A percentile compares a stretch with the other conserved stretches of the same genome.
Evolutionary conservation across 64 coral and sea anemone genomes (phyloP).

Genomic region (Montipora capricornis): DNA sequence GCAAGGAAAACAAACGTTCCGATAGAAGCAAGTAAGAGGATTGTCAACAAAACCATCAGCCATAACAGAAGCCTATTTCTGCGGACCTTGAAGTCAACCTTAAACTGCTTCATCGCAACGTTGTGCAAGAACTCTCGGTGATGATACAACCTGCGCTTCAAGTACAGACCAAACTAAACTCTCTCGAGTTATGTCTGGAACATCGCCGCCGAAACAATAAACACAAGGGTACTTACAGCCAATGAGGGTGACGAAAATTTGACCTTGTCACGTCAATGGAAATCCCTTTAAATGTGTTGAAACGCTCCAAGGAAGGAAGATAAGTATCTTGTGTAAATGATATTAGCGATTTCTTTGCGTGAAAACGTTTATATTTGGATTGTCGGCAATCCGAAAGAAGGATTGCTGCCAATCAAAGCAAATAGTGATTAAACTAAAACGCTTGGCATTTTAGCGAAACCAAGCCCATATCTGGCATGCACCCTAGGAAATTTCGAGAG

Average conservation of each 20-base stretch:
- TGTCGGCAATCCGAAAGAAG: too few species aligned
- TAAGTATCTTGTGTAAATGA: neutral
- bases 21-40: slow-evolving; percentile 4
- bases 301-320: neutral
- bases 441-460: neutral
- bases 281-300: neutral
- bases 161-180: neutral
- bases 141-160: neutral
- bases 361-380: neutral
- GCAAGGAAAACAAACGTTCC: slow-evolving; percentile 39
- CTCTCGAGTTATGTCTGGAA: neutral
- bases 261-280: slow-evolving; percentile 2
- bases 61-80: slow-evolving; percentile 22
- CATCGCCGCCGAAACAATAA: neutral
- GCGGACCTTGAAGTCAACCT: neutral
- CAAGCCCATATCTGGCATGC: neutral
- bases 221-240: neutral
- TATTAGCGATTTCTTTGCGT: slow-evolving; percentile 2
- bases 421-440: neutral
- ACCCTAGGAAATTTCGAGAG: too few species aligned
- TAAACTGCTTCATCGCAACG: neutral
- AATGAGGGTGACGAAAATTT: neutral
- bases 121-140: neutral
- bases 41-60: neutral
- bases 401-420: too few species aligned